Evolutionary conservation across 2,888 invertebrate genomes (phyloP).

Genomic region (Anodontia alba): DNA sequence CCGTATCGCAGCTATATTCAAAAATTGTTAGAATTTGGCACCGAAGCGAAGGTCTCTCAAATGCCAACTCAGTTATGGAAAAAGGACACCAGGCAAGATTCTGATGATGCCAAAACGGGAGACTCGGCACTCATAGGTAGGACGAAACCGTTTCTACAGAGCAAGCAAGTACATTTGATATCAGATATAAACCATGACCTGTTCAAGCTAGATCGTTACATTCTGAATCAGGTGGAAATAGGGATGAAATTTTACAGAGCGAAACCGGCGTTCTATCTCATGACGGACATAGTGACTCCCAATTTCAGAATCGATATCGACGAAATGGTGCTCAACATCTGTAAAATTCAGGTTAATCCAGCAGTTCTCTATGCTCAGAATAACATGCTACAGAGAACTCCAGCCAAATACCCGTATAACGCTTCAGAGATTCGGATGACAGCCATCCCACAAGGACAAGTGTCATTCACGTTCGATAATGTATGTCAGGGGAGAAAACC

Average conservation of each 20-base stretch:
- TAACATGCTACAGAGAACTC: not conserved
- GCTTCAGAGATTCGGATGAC: not conserved
- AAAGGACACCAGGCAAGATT: not conserved
- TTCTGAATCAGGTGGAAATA: constrained; percentile 21
- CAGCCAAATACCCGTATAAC: not conserved
- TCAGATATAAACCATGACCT: not conserved
- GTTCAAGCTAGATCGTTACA: constrained; percentile 17
- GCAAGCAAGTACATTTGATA: not conserved
- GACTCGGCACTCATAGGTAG: not conserved
- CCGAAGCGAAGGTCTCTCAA: constrained; percentile 4
- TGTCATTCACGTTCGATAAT: constrained; percentile 25
- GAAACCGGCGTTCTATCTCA: constrained; percentile 23
- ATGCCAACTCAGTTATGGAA: not conserved
- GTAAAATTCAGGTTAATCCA: not conserved
- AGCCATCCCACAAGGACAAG: not conserved
- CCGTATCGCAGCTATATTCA: constrained; percentile 2
- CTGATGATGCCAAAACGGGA: not conserved
- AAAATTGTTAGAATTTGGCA: constrained; percentile 16
- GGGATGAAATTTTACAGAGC: constrained; percentile 25
- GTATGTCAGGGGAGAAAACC: constrained; percentile 32
- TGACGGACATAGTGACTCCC: constrained; percentile 12
- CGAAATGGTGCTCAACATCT: not conserved
- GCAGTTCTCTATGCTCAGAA: not conserved
- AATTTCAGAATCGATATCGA: constrained; percentile 22
- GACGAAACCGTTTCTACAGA: not conserved